phyloP scores from a whole-genome alignment of 92 coral and sea anemone species.

The Porites cylindrica region DNA sequence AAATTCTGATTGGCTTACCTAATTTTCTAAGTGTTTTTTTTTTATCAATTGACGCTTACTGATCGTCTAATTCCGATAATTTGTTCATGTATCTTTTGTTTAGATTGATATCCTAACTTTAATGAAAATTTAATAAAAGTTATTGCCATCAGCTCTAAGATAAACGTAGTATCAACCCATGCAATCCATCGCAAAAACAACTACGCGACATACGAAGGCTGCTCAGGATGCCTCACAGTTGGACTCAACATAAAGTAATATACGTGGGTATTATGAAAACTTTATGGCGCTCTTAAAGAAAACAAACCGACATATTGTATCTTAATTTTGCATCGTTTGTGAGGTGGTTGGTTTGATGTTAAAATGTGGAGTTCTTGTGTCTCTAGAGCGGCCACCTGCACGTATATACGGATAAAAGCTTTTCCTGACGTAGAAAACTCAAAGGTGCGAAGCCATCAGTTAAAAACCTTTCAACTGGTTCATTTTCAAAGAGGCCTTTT shows the following conservation, averaged over 20 bases:
- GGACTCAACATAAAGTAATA: background rate
- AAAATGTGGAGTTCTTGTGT: background rate
- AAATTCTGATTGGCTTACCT: background rate
- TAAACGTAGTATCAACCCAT: background rate
- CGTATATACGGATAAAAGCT: background rate
- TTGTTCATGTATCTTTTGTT: background rate
- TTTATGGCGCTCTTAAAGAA: background rate
- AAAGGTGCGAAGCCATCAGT: conserved; percentile 4
- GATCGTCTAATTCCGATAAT: background rate
- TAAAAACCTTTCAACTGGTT: conserved; percentile 9
- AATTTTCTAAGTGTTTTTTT: no score
- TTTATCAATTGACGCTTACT: background rate
- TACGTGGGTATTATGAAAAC: background rate
- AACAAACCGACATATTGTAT: conserved; percentile 6
- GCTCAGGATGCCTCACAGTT: background rate
- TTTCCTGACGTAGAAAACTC: conserved; percentile 6
- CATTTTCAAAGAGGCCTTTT: conserved; percentile 3
- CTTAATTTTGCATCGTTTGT: background rate
- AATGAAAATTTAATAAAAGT: conserved; percentile 10
- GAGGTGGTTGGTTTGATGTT: background rate
- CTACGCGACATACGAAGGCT: background rate
- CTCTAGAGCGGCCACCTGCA: conserved; percentile 11
- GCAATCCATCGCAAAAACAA: background rate
- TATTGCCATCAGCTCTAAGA: background rate
- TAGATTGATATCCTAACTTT: background rate